Evolutionary conservation across 35 echinoderm and acorn worm genomes (phyloP).

Genomic region (Nesometra sesokonis): DNA sequence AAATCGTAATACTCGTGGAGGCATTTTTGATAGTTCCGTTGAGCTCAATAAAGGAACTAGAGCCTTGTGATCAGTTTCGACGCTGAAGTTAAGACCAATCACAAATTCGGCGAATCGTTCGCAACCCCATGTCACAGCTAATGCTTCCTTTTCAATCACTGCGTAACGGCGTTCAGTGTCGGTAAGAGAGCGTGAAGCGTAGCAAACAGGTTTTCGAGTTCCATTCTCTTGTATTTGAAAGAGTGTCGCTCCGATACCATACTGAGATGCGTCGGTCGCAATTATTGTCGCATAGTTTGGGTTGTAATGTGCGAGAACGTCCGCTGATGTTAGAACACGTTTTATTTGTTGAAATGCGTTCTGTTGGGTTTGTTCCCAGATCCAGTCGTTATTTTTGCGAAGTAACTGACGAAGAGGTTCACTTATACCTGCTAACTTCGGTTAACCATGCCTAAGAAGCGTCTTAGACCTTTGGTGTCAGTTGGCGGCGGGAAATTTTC

Average conservation of each 20-base stretch:
- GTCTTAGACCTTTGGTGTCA: not conserved
- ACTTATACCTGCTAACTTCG: not conserved
- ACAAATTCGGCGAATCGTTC: not conserved
- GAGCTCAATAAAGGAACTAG: not conserved
- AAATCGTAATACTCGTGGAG: conserved; percentile 30
- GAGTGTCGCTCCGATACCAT: conserved; percentile 17
- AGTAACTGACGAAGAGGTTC: conserved; percentile 21
- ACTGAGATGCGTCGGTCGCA: conserved; percentile 8
- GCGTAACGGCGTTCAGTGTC: conserved; percentile 36
- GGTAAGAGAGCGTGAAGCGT: conserved; percentile 15
- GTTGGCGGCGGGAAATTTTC: not conserved
- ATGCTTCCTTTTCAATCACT: conserved; percentile 45
- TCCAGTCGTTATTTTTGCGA: conserved; percentile 21
- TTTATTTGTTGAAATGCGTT: conserved; percentile 21
- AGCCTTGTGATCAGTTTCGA: conserved; percentile 34
- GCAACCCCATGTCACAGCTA: conserved; percentile 22
- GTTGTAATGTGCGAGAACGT: conserved; percentile 25
- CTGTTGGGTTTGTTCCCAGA: no score
- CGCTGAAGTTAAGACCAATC: conserved; percentile 21
- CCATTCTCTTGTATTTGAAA: conserved; percentile 17
- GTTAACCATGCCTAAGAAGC: conserved; percentile 19
- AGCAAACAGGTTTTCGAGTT: not conserved
- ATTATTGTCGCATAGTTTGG: conserved; percentile 19
- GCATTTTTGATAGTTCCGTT: conserved; percentile 20
- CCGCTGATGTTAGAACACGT: conserved; percentile 2